phyloP scores from a whole-genome alignment of 2,888 invertebrate genomes.

The Teinopalpus imperialis region DNA sequence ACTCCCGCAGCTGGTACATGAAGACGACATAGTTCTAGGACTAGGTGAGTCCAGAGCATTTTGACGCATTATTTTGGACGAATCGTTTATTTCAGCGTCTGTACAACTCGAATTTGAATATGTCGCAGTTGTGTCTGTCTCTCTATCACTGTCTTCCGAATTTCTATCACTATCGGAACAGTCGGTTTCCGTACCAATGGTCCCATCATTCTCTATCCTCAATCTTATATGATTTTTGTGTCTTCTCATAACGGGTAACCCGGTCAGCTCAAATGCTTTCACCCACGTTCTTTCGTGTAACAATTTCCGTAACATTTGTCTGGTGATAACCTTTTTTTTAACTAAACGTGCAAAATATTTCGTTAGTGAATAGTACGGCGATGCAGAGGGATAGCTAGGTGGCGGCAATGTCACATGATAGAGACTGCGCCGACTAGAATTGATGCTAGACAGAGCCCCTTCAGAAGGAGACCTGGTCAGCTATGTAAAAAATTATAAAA shows the following conservation, averaged over 20 bases:
- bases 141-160: slow-evolving; percentile 56
- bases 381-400: slow-evolving; percentile 87
- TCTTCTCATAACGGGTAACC: slow-evolving; percentile 66
- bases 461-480: slow-evolving; percentile 78
- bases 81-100: slow-evolving; percentile 51
- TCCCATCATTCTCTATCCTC: slow-evolving; percentile 67
- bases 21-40: slow-evolving; percentile 67
- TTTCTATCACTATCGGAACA: slow-evolving; percentile 60
- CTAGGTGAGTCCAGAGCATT: slow-evolving; percentile 80
- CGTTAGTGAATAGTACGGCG: slow-evolving; percentile 89
- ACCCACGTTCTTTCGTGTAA: slow-evolving; percentile 84
- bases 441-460: slow-evolving; percentile 79
- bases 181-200: slow-evolving; percentile 66
- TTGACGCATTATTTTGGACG: slow-evolving; percentile 78
- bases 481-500: slow-evolving; percentile 68
- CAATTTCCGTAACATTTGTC: slow-evolving; percentile 87
- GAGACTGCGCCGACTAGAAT: slow-evolving; percentile 75
- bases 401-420: slow-evolving; percentile 86
- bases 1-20: slow-evolving; percentile 80
- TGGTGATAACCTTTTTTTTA: slow-evolving; percentile 86
- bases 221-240: slow-evolving; percentile 71
- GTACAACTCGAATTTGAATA: slow-evolving; percentile 64
- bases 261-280: slow-evolving; percentile 71
- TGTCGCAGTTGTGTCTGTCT: slow-evolving; percentile 66
- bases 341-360: slow-evolving; percentile 89